Conservation (phyloP, 2,113 vertebrate species). For the Planiliza haematocheilus region DNA sequence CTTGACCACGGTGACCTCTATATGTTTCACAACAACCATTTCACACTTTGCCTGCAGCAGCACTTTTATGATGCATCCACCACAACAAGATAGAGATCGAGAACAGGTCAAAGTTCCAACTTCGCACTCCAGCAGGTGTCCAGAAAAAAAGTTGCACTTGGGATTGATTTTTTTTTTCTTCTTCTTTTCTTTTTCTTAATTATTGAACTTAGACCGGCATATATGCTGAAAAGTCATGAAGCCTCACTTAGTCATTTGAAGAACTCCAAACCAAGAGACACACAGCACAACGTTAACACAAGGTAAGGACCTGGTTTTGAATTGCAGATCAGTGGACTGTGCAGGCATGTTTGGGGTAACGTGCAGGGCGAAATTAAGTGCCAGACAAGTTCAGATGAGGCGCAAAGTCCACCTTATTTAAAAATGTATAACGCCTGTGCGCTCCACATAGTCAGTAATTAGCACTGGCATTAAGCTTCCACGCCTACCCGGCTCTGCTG, state of each 20-base stretch:
- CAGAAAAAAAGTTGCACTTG: slow-evolving; percentile 26
- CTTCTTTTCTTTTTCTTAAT: not conserved
- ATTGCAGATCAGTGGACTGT: not conserved
- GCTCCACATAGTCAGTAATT: not conserved
- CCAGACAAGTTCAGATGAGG: not conserved
- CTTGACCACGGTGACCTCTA: slow-evolving; percentile 16
- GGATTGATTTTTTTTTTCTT: slow-evolving; percentile 9
- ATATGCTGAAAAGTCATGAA: slow-evolving; percentile 5
- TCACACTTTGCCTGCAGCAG: slow-evolving; percentile 41
- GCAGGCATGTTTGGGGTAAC: not conserved
- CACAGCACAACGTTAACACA: not conserved
- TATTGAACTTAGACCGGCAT: slow-evolving; percentile 6
- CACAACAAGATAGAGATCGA: slow-evolving; percentile 73
- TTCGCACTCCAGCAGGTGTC: slow-evolving; percentile 30
- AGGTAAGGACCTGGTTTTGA: slow-evolving; percentile 50
- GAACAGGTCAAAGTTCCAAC: slow-evolving; percentile 73
- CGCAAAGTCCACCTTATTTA: not conserved
- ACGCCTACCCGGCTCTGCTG: slow-evolving; percentile 22
- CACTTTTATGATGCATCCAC: slow-evolving; percentile 64
- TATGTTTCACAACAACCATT: slow-evolving; percentile 57
- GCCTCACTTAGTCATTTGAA: not conserved
- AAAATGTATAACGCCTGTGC: too few relatives aligned
- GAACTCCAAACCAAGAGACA: slow-evolving; percentile 8
- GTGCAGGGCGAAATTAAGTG: not conserved
- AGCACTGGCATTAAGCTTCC: not conserved